phyloP scores from a whole-genome alignment of 2,113 vertebrate species.

The Clarias macrocephalus region DNA sequence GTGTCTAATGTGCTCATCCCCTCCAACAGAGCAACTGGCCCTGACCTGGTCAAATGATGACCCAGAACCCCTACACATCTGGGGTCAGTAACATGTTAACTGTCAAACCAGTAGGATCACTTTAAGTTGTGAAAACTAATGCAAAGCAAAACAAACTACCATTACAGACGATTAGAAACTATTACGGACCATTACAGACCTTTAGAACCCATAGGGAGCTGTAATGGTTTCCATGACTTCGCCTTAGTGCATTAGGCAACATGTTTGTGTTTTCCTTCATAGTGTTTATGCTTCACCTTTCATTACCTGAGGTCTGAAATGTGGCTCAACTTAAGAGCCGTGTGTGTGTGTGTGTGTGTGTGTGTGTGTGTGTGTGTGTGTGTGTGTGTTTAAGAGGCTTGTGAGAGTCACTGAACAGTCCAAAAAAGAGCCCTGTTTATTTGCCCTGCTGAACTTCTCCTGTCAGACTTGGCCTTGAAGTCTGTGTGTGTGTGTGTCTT shows the following conservation, averaged over 20 bases:
- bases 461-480: constrained; percentile 32
- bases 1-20: neutral
- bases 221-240: constrained; percentile 24
- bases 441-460: constrained; percentile 38
- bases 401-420: constrained; percentile 26
- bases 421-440: constrained; percentile 31
- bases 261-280: constrained; percentile 36
- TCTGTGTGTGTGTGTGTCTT: neutral
- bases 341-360: constrained; percentile 50
- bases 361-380: constrained; percentile 27
- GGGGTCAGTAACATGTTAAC: constrained; percentile 3
- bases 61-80: neutral
- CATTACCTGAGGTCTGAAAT: constrained; percentile 60
- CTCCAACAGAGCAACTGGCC: neutral
- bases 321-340: constrained; percentile 38
- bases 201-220: constrained; percentile 2
- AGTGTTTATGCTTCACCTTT: constrained; percentile 37
- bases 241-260: constrained; percentile 3
- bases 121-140: constrained; percentile 12
- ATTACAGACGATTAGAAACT: constrained; percentile 19
- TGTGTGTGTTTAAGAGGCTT: constrained; percentile 30
- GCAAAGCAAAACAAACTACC: constrained; percentile 15
- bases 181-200: constrained; percentile 1
- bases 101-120: neutral
- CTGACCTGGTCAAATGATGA: neutral